phyloP scores from a whole-genome alignment of 2,797 vertebrate genomes.

The Molothrus aeneus region DNA sequence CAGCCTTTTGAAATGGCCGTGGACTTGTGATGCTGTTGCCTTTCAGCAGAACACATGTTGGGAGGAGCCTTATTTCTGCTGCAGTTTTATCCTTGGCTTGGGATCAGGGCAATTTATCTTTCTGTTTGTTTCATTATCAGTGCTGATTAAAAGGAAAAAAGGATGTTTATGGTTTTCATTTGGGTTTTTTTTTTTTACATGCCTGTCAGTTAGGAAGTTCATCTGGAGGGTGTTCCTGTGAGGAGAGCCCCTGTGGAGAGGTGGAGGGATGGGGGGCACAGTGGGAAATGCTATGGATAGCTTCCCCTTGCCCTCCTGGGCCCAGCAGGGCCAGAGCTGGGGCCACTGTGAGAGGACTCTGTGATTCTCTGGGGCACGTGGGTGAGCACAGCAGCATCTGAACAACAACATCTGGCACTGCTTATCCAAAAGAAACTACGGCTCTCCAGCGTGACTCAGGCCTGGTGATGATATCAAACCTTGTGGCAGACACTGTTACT shows the following conservation, averaged over 20 bases:
- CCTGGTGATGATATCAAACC: not conserved
- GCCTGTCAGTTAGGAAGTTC: not conserved
- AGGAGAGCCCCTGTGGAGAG: not conserved
- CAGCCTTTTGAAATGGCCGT: not conserved
- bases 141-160: conserved; percentile 40
- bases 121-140: conserved; percentile 17
- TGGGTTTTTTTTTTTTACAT: not conserved
- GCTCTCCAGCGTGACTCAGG: not conserved
- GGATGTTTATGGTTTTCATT: not conserved
- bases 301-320: not conserved
- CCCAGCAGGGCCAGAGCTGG: rapidly evolving
- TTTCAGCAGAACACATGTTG: not conserved
- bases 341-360: not conserved
- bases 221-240: not conserved
- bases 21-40: not conserved
- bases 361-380: rapidly evolving
- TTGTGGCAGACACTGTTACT: not conserved
- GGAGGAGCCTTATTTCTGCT: not conserved
- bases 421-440: not conserved
- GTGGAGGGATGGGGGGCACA: rapidly evolving
- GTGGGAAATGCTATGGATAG: not conserved
- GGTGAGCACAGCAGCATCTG: not conserved
- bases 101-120: not conserved
- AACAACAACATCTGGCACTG: not conserved
- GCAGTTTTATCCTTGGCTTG: conserved; percentile 20